Conservation (phyloP, 2,797 vertebrate genomes). For the Characodon lateralis region DNA sequence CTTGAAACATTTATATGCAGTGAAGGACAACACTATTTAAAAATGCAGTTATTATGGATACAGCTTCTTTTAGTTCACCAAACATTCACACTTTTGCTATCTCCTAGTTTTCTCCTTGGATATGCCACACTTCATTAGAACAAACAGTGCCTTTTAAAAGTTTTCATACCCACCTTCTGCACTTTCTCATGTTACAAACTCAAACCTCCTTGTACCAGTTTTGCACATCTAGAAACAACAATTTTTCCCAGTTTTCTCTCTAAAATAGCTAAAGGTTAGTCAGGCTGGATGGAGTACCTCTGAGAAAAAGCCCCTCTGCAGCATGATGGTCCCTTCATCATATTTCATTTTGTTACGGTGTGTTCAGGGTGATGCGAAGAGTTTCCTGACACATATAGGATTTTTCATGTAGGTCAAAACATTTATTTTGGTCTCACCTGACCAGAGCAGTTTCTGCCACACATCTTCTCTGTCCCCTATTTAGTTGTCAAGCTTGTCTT, state of each 20-base stretch:
- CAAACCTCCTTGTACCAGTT: not conserved
- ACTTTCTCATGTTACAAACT: not conserved
- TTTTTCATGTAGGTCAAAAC: not conserved
- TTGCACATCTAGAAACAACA: too few relatives aligned
- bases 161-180: not conserved
- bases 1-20: conserved; percentile 11
- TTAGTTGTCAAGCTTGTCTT: not conserved
- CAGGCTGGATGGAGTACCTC: not conserved
- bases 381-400: not conserved
- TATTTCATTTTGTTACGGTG: not conserved
- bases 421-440: not conserved
- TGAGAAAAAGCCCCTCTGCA: not conserved
- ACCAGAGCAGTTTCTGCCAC: not conserved
- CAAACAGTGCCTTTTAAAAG: not conserved
- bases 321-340: too few relatives aligned
- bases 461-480: not conserved
- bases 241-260: not conserved
- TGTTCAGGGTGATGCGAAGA: not conserved
- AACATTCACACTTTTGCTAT: not conserved
- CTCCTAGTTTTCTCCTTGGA: not conserved
- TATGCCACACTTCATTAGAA: conserved; percentile 23
- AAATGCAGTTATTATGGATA: conserved; percentile 16
- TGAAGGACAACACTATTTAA: conserved; percentile 9
- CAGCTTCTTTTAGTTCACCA: conserved; percentile 21
- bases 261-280: not conserved